These are phyloP conservation scores for Plotosus lineatus DNA, from an alignment of 2,113 vertebrate species.

Conservation along the genomic window DNA sequence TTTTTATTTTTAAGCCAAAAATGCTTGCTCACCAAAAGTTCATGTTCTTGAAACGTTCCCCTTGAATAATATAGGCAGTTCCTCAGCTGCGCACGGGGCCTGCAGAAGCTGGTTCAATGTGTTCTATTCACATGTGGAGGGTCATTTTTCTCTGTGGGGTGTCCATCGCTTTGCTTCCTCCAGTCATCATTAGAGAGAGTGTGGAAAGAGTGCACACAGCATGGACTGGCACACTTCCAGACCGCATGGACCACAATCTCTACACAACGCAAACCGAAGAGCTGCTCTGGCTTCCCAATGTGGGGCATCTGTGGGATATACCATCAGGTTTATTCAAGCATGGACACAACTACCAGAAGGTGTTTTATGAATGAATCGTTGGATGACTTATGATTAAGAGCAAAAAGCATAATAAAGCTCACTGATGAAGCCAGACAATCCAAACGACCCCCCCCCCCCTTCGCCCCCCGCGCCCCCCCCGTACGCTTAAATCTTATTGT, in stretches of 20 bases:
- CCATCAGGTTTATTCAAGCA: background rate
- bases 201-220: background rate
- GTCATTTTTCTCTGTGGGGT: background rate
- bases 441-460: no score
- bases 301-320: background rate
- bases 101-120: background rate
- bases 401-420: background rate
- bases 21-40: background rate
- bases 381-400: background rate
- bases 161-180: background rate
- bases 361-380: background rate
- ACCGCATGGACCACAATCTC: background rate
- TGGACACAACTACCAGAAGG: background rate
- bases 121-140: background rate
- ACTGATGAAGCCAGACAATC: background rate
- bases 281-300: background rate
- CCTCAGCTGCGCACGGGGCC: no score
- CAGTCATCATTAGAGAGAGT: conserved; percentile 1
- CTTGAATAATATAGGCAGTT: background rate
- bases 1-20: background rate
- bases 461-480: no score
- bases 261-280: no score
- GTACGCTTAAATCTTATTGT: background rate
- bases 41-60: background rate
- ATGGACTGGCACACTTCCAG: background rate